phyloP scores from a whole-genome alignment of 1,140 invertebrate genomes.

The Dryas iulia region DNA sequence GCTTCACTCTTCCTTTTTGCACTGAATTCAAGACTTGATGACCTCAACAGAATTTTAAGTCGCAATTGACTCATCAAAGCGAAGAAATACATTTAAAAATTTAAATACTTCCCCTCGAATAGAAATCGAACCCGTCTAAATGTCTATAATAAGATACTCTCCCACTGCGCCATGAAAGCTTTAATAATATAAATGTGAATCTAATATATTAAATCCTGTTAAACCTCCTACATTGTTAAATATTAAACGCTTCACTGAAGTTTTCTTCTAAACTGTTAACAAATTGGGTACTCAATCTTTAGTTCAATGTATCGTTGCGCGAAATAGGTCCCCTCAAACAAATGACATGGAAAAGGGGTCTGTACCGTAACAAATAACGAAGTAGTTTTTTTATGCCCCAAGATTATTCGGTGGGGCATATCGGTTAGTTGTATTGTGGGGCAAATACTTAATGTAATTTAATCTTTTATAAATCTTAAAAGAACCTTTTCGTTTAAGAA shows the following conservation, averaged over 20 bases:
- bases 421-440: background rate
- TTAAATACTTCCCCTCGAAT: no score
- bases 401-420: background rate
- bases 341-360: conserved; percentile 67
- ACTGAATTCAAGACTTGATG: no score
- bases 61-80: no score
- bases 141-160: no score
- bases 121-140: no score
- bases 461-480: no score
- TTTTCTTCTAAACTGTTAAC: conserved; percentile 44
- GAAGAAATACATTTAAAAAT: no score
- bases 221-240: background rate
- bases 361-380: conserved; percentile 65
- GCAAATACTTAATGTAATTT: background rate
- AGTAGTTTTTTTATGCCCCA: conserved; percentile 29
- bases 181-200: no score
- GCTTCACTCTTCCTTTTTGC: no score
- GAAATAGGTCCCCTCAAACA: conserved; percentile 56
- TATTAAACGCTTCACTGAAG: conserved; percentile 6
- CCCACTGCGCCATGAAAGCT: no score
- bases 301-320: conserved; percentile 64
- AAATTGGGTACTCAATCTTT: conserved; percentile 65
- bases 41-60: no score
- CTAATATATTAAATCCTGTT: background rate
- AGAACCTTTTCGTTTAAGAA: no score